Conservation (phyloP, 2,888 invertebrate species). For the Chymomyza procnemis region DNA sequence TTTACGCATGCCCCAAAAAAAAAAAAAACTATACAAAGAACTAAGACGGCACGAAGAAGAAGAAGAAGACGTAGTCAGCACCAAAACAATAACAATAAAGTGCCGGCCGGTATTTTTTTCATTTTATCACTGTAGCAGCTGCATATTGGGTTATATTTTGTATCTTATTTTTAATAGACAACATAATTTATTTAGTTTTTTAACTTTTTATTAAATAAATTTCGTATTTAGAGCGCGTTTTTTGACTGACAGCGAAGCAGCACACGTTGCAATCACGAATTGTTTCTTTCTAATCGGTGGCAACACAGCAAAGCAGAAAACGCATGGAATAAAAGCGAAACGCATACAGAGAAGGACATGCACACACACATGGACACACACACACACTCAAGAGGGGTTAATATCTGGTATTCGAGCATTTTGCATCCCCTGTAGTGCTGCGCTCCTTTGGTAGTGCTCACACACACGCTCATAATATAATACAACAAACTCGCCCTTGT, state of each 20-base stretch:
- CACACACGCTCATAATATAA: constrained; percentile 8
- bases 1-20: neutral
- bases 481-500: constrained; percentile 1
- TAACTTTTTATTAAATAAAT: constrained; percentile 9
- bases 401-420: constrained; percentile 62
- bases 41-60: constrained; percentile 27
- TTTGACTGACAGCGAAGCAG: constrained; percentile 36
- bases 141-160: neutral
- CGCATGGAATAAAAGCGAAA: constrained; percentile 23
- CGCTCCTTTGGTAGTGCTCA: constrained; percentile 23
- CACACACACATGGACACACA: constrained; percentile 14
- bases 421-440: constrained; percentile 65
- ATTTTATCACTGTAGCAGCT: neutral
- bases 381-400: constrained; percentile 52
- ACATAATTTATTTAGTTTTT: constrained; percentile 11
- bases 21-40: constrained; percentile 30
- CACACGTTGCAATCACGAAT: constrained; percentile 71
- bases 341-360: constrained; percentile 18
- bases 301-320: constrained; percentile 67
- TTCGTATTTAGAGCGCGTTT: constrained; percentile 14
- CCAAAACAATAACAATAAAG: constrained; percentile 55
- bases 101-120: constrained; percentile 8
- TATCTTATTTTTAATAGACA: neutral
- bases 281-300: constrained; percentile 77
- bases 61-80: constrained; percentile 27